Percentiles rank a stretch among this genome's conserved stretches.
Evolutionary conservation across 2,888 invertebrate genomes (phyloP).

Genomic region (Priocnemis perturbator): DNA sequence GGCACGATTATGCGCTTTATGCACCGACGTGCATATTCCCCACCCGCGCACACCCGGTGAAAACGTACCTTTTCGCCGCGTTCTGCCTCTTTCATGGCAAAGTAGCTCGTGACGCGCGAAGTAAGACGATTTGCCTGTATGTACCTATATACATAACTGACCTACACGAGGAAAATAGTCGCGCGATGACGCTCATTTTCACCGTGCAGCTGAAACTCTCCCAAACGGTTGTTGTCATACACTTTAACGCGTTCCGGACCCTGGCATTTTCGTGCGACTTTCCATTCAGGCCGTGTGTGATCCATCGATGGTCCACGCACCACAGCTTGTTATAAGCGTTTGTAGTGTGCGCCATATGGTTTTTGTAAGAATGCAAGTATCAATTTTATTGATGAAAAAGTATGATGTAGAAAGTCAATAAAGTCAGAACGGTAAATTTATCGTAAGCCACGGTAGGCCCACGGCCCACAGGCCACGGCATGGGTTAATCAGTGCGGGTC

Average conservation of each 20-base stretch:
- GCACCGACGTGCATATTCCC: slow-evolving; percentile 29
- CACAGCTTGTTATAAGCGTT: too few species aligned
- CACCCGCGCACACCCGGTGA: slow-evolving; percentile 30
- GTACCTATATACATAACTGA: slow-evolving; percentile 12
- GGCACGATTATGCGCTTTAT: slow-evolving; percentile 46
- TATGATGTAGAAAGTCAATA: too few species aligned
- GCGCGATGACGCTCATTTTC: neutral
- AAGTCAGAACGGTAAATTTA: too few species aligned
- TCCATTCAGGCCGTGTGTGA: too few species aligned
- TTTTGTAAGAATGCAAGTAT: too few species aligned
- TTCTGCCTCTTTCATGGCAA: slow-evolving; percentile 2
- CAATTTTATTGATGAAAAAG: too few species aligned
- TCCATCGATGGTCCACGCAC: too few species aligned
- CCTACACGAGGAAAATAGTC: neutral
- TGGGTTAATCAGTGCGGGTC: too few species aligned
- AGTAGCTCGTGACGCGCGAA: slow-evolving; percentile 18
- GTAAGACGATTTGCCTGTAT: neutral
- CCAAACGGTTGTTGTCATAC: neutral
- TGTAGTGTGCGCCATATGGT: too few species aligned
- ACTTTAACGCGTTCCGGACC: neutral
- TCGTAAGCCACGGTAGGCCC: too few species aligned
- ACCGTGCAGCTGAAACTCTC: neutral
- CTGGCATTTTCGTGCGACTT: too few species aligned
- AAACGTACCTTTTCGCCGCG: slow-evolving; percentile 34
- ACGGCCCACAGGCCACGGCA: too few species aligned